phyloP scores from a whole-genome alignment of 2,113 vertebrate genomes.

The Alouatta palliata region DNA sequence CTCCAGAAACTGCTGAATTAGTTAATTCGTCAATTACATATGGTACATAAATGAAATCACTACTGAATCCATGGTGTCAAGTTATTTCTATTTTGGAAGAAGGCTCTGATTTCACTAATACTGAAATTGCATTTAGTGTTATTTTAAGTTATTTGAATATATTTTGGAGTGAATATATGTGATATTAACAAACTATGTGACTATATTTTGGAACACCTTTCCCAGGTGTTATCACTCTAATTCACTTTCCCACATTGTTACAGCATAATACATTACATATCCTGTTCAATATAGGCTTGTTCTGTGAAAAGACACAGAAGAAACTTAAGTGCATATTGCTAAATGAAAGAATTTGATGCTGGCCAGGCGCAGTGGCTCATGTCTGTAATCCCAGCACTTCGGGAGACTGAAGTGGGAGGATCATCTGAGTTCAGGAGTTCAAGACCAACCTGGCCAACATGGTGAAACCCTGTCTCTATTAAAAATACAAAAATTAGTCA shows the following conservation, averaged over 20 bases:
- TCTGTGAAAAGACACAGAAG: background rate
- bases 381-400: too few species aligned
- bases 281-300: background rate
- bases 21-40: background rate
- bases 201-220: background rate
- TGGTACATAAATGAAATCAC: background rate
- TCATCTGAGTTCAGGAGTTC: too few species aligned
- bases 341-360: too few species aligned
- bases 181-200: background rate
- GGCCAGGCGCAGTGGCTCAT: too few species aligned
- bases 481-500: too few species aligned
- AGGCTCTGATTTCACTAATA: background rate
- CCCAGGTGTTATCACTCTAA: background rate
- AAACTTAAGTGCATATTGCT: background rate
- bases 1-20: background rate
- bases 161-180: background rate
- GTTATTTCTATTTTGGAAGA: constrained; percentile 22
- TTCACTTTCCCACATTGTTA: background rate
- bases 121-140: background rate
- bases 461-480: too few species aligned
- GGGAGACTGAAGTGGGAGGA: too few species aligned
- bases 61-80: background rate
- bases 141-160: constrained; percentile 19
- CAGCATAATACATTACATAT: background rate
- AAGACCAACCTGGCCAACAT: too few species aligned